phyloP scores from a whole-genome alignment of 1,140 invertebrate species.

The Tribolium castaneum region DNA sequence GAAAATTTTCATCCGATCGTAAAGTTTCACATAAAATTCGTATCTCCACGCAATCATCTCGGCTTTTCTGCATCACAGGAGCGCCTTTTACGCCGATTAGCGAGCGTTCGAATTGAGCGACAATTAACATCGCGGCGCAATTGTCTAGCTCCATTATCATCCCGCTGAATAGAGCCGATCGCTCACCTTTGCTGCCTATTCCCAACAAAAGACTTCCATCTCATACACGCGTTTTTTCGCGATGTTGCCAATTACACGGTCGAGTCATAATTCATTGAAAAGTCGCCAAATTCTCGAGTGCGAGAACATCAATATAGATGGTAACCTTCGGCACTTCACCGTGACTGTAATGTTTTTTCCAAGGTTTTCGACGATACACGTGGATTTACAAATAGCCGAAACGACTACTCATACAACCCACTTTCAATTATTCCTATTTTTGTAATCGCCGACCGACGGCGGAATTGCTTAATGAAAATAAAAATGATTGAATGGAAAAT shows the following conservation, averaged over 20 bases:
- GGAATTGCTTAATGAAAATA: too few relatives aligned
- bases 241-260: neutral
- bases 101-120: neutral
- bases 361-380: neutral
- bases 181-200: neutral
- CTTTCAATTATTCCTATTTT: neutral
- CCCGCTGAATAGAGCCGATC: neutral
- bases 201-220: neutral
- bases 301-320: constrained; percentile 6
- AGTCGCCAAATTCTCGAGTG: neutral
- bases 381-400: constrained; percentile 6
- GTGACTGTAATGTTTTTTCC: constrained; percentile 1
- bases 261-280: neutral
- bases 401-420: neutral
- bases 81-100: neutral
- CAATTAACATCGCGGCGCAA: neutral
- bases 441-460: too few relatives aligned
- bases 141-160: neutral
- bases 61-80: neutral
- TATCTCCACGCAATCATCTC: neutral
- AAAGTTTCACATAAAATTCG: neutral
- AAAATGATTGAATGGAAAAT: too few relatives aligned
- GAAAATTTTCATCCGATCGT: too few relatives aligned
- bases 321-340: constrained; percentile 8
- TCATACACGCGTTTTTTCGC: neutral